These are phyloP conservation scores for Tenrec ecaudatus DNA, from an alignment of 2,113 vertebrate species.

Conservation along the genomic window DNA sequence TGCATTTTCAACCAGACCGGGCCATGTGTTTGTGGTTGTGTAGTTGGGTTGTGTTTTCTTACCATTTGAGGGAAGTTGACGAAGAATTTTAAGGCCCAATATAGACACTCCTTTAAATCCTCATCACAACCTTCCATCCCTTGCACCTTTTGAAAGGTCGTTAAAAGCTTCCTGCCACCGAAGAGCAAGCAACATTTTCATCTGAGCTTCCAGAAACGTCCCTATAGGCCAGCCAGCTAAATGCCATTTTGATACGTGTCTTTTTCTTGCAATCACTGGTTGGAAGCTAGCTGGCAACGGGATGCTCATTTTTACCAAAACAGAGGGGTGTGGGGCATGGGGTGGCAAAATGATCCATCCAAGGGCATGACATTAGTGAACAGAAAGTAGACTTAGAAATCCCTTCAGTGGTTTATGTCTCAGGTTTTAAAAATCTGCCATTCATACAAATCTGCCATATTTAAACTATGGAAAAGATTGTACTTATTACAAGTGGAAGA, in stretches of 20 bases:
- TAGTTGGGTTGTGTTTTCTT: neutral
- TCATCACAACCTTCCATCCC: neutral
- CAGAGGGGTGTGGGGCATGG: too few species aligned
- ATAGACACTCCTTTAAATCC: neutral
- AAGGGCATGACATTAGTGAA: neutral
- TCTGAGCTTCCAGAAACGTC: neutral
- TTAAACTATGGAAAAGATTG: constrained; percentile 4
- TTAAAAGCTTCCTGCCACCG: constrained; percentile 1
- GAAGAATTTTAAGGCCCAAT: constrained; percentile 23
- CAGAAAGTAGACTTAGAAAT: neutral
- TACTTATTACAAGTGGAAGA: neutral
- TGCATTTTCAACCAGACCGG: neutral
- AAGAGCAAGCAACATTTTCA: constrained; percentile 33
- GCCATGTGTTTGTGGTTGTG: neutral
- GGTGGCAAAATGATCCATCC: neutral
- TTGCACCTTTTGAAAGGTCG: constrained; percentile 6
- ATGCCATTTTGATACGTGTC: neutral
- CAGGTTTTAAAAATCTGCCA: constrained; percentile 21
- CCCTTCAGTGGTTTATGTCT: constrained; percentile 21
- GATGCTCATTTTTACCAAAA: constrained; percentile 1
- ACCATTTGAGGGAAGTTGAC: neutral
- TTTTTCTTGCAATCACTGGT: neutral
- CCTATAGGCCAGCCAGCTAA: neutral
- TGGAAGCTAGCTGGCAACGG: neutral
- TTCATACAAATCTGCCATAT: neutral